These are phyloP conservation scores for Drosophila watanabei DNA, from an alignment of 1,140 invertebrate species.

Conservation along the genomic window DNA sequence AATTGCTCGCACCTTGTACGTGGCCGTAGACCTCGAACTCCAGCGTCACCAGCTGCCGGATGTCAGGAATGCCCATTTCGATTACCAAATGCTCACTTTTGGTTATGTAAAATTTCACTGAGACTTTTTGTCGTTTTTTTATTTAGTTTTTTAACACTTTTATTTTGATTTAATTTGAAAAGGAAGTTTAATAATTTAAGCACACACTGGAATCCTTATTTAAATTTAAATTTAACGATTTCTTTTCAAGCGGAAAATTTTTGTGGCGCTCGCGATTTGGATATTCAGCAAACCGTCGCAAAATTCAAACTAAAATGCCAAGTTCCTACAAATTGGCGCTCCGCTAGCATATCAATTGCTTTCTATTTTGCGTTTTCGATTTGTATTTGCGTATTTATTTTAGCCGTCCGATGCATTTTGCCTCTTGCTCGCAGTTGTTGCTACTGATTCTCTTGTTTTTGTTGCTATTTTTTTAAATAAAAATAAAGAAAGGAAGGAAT, in stretches of 20 bases:
- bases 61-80: constrained; percentile 88
- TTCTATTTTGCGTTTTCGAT: constrained; percentile 83
- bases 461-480: constrained; percentile 46
- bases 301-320: constrained; percentile 77
- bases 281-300: constrained; percentile 76
- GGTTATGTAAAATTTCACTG: constrained; percentile 30
- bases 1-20: constrained; percentile 90
- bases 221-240: neutral
- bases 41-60: constrained; percentile 89
- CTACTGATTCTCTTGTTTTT: constrained; percentile 15
- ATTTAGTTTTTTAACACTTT: neutral
- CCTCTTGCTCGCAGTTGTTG: constrained; percentile 45
- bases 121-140: constrained; percentile 27
- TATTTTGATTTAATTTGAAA: neutral
- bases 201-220: constrained; percentile 3
- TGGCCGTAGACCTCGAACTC: constrained; percentile 96
- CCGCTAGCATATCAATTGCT: constrained; percentile 76
- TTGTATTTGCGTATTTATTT: constrained; percentile 79
- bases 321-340: constrained; percentile 61
- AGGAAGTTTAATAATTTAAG: neutral
- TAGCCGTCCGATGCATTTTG: constrained; percentile 50
- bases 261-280: constrained; percentile 35
- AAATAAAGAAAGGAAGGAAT: constrained; percentile 32
- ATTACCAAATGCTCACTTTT: constrained; percentile 18
- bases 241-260: constrained; percentile 7